Evolutionary conservation across 2,888 invertebrate species (phyloP).

Genomic region (Rapana venosa): DNA sequence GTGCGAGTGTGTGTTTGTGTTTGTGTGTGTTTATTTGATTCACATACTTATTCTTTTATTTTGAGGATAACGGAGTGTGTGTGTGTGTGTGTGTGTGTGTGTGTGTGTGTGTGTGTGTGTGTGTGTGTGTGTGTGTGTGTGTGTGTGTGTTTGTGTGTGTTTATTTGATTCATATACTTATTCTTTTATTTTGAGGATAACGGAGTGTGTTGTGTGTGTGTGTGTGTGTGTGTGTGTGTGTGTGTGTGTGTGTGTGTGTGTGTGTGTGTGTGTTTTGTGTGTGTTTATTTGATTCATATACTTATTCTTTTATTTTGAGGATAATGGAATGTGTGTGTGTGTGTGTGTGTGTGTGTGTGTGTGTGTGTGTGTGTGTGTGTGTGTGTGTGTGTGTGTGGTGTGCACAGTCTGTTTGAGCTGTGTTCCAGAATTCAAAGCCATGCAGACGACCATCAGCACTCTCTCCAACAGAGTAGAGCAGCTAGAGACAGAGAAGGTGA

Average conservation of each 20-base stretch:
- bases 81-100: too few relatives aligned
- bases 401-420: conserved; percentile 40
- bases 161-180: background rate
- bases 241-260: conserved; percentile 26
- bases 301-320: too few relatives aligned
- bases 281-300: too few relatives aligned
- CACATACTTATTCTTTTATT: too few relatives aligned
- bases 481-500: conserved; percentile 52
- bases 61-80: too few relatives aligned
- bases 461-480: conserved; percentile 44
- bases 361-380: conserved; percentile 20
- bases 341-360: conserved; percentile 12
- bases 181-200: conserved; percentile 36
- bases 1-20: background rate
- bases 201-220: conserved; percentile 31
- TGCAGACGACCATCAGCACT: conserved; percentile 42
- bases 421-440: conserved; percentile 42
- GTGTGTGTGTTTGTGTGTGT: background rate
- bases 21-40: background rate
- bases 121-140: conserved; percentile 15
- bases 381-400: conserved; percentile 19
- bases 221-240: conserved; percentile 28
- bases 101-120: too few relatives aligned
- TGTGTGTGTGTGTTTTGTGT: conserved; percentile 21
- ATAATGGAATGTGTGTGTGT: background rate